Evolutionary conservation across 1,140 invertebrate species (phyloP), one percentile per base, ranked within the genome.

Genomic region (Semibalanus balanoides): DNA sequence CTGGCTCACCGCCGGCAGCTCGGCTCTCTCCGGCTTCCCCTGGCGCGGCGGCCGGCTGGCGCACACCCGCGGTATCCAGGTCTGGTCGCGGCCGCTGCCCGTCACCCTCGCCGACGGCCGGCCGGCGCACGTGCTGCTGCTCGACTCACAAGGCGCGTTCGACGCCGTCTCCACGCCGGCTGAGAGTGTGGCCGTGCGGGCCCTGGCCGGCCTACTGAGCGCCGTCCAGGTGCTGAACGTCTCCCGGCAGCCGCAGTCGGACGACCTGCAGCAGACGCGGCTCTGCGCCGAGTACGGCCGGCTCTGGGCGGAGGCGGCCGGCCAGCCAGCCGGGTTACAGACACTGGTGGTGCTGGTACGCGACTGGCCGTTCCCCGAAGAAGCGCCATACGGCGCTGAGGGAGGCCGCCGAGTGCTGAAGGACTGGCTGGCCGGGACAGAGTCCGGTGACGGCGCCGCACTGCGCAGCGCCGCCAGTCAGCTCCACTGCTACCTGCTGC

Each of bases 161-260:
- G 51, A 64, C 51, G 22, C 9, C 51, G 51, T 22, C 7, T 64
- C 51, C 14, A 64, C 51, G 51, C 51, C 11, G 51, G 1, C 11
- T 19, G 51, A 64, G 51, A 64, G 51, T 25, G 51, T 64, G 11
- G 22, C 22, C 7, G 22, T 64, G 51, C 51, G 51, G 7, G 51
- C 51, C 7, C 51, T 64, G 51, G 51, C 72, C 51, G 77, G 75
- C 27, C 76, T 78, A 76, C 27, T 78, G 31, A 78, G 77, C 74
- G 76, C 76, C 64, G 77, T 78, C 3, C 77, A 78, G 76, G 77
- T 76, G 51, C 14, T 64, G 51, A 14, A 64, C 51, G 51, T 64
- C 7, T 64, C 51, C 7, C 51, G 51, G 7, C 51, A 64, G 51
- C 51, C 22, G 11, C 51, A 64, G 51, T 14, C 51, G 51, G 51